Evolutionary conservation across 2,113 vertebrate species (phyloP).

Genomic region (Gallinago jamesoni): DNA sequence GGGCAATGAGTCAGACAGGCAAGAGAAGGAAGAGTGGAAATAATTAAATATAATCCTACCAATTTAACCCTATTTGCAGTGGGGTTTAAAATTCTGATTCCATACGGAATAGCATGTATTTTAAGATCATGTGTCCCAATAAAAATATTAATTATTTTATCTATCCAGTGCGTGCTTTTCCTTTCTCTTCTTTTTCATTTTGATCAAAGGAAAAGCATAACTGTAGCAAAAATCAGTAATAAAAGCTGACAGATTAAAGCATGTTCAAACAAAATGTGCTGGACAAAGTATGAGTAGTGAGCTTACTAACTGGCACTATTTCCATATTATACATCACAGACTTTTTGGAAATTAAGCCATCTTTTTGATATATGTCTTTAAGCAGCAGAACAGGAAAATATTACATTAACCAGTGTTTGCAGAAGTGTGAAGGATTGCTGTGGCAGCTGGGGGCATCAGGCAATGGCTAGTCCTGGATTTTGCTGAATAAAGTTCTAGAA

Average conservation of each 20-base stretch:
- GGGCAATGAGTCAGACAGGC: not conserved
- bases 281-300: not conserved
- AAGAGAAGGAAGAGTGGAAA: not conserved
- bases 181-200: not conserved
- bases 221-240: not conserved
- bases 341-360: slow-evolving; percentile 21
- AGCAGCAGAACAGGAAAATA: not conserved
- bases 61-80: not conserved
- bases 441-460: not conserved
- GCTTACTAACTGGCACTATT: not conserved
- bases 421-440: not conserved
- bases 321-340: not conserved
- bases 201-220: not conserved
- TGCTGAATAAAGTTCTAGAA: not conserved
- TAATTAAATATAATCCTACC: not conserved
- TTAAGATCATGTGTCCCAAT: not conserved
- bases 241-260: not conserved
- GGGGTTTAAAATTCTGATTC: not conserved
- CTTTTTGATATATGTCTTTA: slow-evolving; percentile 5
- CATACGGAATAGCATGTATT: not conserved
- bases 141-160: not conserved
- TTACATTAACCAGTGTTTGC: not conserved
- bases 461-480: not conserved
- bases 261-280: not conserved
- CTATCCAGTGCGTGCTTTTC: not conserved